Percentiles rank a stretch among this genome's conserved stretches.
Evolutionary conservation across 2,113 vertebrate species (phyloP).

Genomic region (Odontophorus gujanensis): DNA sequence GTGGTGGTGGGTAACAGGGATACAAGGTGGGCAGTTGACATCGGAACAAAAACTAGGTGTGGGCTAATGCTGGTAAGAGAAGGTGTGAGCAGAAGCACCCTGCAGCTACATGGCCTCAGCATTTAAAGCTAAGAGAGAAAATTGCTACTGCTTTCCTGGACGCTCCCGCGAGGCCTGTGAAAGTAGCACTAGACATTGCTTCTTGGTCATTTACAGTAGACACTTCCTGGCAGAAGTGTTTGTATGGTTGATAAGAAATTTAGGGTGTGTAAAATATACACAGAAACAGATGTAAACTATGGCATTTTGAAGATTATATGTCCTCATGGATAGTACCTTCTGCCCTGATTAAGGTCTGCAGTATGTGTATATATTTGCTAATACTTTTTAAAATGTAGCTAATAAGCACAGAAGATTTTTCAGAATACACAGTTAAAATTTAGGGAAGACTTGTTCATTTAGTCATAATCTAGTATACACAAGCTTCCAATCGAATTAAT

Average conservation of each 20-base stretch:
- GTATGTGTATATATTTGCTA: not conserved
- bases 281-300: not conserved
- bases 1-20: not conserved
- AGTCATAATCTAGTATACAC: not conserved
- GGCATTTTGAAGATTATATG: not conserved
- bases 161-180: not conserved
- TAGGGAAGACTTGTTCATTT: not conserved
- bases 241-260: not conserved
- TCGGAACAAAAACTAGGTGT: accelerated
- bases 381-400: not conserved
- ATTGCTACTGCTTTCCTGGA: not conserved
- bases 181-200: not conserved
- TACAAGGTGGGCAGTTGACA: not conserved
- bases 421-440: not conserved
- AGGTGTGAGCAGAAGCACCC: not conserved
- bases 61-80: not conserved
- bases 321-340: not conserved
- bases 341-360: not conserved
- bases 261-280: not conserved
- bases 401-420: not conserved
- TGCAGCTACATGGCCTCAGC: accelerated
- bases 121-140: not conserved
- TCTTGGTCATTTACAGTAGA: not conserved
- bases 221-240: not conserved
- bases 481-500: not conserved